These are phyloP conservation scores for Glyptemys insculpta DNA, from an alignment of 2,797 vertebrate genomes.

Conservation along the genomic window DNA sequence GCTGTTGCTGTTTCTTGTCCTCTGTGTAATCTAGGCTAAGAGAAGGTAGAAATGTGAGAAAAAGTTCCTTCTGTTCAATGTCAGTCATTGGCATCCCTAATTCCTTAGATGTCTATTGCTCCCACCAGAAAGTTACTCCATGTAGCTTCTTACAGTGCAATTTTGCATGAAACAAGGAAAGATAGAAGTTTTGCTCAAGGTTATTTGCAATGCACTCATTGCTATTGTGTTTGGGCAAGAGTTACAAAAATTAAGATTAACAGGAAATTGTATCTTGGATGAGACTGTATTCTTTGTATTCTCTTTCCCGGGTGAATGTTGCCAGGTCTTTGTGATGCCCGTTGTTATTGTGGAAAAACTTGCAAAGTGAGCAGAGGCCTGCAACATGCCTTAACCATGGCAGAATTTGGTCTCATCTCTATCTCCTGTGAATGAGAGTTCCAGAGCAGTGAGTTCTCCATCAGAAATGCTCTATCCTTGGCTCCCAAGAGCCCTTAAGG, in stretches of 20 bases:
- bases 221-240: neutral
- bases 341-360: neutral
- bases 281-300: too few relatives aligned
- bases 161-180: fast-evolving
- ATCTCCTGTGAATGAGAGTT: neutral
- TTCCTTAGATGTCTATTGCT: neutral
- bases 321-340: neutral
- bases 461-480: neutral
- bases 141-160: neutral
- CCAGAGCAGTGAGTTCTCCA: neutral
- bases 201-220: neutral
- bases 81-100: neutral
- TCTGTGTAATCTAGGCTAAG: neutral
- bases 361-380: neutral
- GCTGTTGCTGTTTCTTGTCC: neutral
- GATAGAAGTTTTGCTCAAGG: neutral
- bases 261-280: neutral
- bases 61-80: neutral
- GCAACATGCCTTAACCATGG: neutral
- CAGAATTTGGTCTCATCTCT: constrained; percentile 7
- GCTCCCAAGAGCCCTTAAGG: neutral
- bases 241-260: constrained; percentile 28
- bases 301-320: neutral
- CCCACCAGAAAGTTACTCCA: neutral
- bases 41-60: neutral